Conservation (phyloP, 1,140 invertebrate species). For the Lordiphosa collinella region DNA sequence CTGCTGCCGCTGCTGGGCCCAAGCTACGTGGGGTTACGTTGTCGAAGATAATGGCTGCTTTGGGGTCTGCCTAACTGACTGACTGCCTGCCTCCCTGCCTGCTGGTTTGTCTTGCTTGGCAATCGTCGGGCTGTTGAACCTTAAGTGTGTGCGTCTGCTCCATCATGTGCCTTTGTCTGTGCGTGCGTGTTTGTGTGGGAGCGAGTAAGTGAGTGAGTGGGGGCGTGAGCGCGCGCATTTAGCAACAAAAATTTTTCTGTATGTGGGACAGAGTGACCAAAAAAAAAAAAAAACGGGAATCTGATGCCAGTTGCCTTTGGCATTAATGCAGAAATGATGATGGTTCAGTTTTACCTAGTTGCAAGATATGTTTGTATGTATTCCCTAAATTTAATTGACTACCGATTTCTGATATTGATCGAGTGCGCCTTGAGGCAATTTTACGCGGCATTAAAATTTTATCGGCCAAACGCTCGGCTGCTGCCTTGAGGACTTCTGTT, state of each 20-base stretch:
- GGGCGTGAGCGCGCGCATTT: conserved; percentile 70
- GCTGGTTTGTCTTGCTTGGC: conserved; percentile 43
- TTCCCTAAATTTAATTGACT: conserved; percentile 62
- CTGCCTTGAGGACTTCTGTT: conserved; percentile 22
- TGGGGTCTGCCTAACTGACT: conserved; percentile 27
- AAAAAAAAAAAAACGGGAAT: conserved; percentile 16
- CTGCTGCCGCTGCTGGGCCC: conserved; percentile 10
- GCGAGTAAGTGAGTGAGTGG: conserved; percentile 9
- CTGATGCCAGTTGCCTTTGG: conserved; percentile 21
- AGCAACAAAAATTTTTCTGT: conserved; percentile 64
- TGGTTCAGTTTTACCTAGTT: conserved; percentile 33
- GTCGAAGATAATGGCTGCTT: conserved; percentile 73
- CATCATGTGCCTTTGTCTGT: conserved; percentile 31
- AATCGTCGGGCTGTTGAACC: conserved; percentile 73
- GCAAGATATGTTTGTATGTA: conserved; percentile 30
- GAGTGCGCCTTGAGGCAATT: conserved; percentile 45
- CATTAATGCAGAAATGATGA: conserved; percentile 66
- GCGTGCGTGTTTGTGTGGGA: conserved; percentile 7
- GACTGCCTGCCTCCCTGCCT: background rate
- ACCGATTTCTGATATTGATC: conserved; percentile 54
- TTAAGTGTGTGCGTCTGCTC: conserved; percentile 57
- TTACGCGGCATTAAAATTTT: conserved; percentile 67
- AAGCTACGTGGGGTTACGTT: conserved; percentile 55
- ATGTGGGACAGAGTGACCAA: conserved; percentile 46
- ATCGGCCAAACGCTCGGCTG: conserved; percentile 20